These are phyloP conservation scores for Thereva nobilitata DNA, from an alignment of 2,888 invertebrate species.

Conservation along the genomic window DNA sequence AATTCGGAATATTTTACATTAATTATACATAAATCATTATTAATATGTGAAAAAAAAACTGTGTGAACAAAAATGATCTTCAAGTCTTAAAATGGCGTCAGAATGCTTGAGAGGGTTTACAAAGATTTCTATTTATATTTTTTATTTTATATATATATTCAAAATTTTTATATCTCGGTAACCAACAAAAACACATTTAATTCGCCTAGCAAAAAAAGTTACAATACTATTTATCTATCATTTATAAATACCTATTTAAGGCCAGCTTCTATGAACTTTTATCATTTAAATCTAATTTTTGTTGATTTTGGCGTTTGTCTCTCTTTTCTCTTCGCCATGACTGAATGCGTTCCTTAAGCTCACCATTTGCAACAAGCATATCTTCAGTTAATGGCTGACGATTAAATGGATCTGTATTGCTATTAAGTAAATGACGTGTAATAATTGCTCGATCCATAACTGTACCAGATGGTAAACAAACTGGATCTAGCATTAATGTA, in stretches of 20 bases:
- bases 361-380: conserved; percentile 85
- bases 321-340: conserved; percentile 83
- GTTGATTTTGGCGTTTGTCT: conserved; percentile 52
- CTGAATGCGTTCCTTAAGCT: conserved; percentile 83
- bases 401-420: conserved; percentile 97
- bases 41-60: too few species aligned
- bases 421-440: conserved; percentile 90
- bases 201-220: too few species aligned
- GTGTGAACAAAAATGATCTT: too few species aligned
- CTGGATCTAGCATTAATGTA: conserved; percentile 95
- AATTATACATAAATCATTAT: too few species aligned
- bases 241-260: neutral
- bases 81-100: too few species aligned
- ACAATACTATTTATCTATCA: too few species aligned
- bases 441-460: conserved; percentile 95
- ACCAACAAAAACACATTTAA: too few species aligned
- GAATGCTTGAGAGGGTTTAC: too few species aligned
- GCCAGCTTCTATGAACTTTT: conserved; percentile 47
- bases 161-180: too few species aligned
- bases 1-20: too few species aligned
- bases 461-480: conserved; percentile 85
- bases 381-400: conserved; percentile 93
- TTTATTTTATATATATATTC: too few species aligned
- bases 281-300: conserved; percentile 48
- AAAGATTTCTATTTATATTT: too few species aligned